phyloP scores from a whole-genome alignment of 2,113 vertebrate species.

The Ifrita kowaldi region DNA sequence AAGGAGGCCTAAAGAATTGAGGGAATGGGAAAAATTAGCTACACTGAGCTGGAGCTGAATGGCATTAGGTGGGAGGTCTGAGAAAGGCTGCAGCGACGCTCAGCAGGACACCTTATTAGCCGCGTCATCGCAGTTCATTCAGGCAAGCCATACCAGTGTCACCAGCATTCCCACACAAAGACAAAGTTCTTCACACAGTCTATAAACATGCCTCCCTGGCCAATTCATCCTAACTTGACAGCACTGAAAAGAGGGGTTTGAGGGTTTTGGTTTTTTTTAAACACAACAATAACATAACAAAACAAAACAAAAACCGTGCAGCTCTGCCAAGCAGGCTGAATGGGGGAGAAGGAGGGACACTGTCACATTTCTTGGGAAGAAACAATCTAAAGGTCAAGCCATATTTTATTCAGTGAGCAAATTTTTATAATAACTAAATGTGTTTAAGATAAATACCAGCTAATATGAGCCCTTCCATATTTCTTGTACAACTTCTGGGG shows the following conservation, averaged over 20 bases:
- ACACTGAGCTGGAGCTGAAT: slow-evolving; percentile 87
- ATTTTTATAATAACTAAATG: slow-evolving; percentile 57
- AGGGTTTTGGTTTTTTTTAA: neutral
- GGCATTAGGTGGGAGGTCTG: slow-evolving; percentile 85
- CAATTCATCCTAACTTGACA: slow-evolving; percentile 84
- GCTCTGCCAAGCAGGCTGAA: slow-evolving; percentile 44
- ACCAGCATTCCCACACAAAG: slow-evolving; percentile 88
- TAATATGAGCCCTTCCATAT: neutral
- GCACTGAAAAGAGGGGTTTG: slow-evolving; percentile 72
- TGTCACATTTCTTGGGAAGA: slow-evolving; percentile 60
- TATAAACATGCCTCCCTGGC: slow-evolving; percentile 87
- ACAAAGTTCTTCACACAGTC: slow-evolving; percentile 89
- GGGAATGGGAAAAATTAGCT: slow-evolving; percentile 86
- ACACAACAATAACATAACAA: slow-evolving; percentile 55
- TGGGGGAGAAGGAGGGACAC: slow-evolving; percentile 36
- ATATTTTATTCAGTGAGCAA: slow-evolving; percentile 71
- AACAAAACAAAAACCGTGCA: slow-evolving; percentile 23
- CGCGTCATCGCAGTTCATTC: slow-evolving; percentile 87
- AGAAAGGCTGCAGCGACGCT: slow-evolving; percentile 63
- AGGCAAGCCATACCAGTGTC: slow-evolving; percentile 86
- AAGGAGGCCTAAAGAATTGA: slow-evolving; percentile 79
- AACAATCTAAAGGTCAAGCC: slow-evolving; percentile 72
- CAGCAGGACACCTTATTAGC: slow-evolving; percentile 80
- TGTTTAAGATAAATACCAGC: neutral
- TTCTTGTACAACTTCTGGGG: neutral